Conservation (phyloP, 2,113 vertebrate genomes). For the Podarcis muralis region DNA sequence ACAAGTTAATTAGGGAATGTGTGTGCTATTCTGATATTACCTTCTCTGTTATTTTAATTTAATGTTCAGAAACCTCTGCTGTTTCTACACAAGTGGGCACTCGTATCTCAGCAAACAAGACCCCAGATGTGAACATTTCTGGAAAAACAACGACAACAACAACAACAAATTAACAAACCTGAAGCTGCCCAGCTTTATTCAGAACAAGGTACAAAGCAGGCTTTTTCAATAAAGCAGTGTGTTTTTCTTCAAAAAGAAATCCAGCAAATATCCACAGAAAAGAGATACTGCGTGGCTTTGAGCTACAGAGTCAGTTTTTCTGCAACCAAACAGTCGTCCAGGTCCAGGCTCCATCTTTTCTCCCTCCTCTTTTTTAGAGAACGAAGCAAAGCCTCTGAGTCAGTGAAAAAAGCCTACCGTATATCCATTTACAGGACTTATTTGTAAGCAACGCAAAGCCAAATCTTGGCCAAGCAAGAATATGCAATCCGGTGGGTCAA, state of each 20-base stretch:
- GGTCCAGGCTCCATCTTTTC: neutral
- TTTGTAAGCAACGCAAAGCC: too few relatives aligned
- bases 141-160: slow-evolving; percentile 1
- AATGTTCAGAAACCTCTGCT: neutral
- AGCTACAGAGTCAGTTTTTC: neutral
- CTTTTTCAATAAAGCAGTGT: neutral
- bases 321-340: neutral
- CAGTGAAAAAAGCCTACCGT: neutral
- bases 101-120: neutral
- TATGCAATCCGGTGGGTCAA: too few relatives aligned
- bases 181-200: neutral
- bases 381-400: neutral
- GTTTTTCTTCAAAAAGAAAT: neutral
- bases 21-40: neutral
- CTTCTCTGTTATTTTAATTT: neutral
- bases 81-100: neutral
- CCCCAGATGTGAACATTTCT: slow-evolving; percentile 14
- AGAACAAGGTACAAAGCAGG: neutral
- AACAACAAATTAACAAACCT: slow-evolving; percentile 8
- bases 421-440: neutral
- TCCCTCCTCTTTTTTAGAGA: neutral
- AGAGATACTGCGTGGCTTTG: neutral
- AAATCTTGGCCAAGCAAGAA: too few relatives aligned
- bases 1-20: slow-evolving; percentile 24
- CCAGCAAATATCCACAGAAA: neutral